Conservation (phyloP, 2,113 vertebrate genomes). For the Sarotherodon lohbergeri region DNA sequence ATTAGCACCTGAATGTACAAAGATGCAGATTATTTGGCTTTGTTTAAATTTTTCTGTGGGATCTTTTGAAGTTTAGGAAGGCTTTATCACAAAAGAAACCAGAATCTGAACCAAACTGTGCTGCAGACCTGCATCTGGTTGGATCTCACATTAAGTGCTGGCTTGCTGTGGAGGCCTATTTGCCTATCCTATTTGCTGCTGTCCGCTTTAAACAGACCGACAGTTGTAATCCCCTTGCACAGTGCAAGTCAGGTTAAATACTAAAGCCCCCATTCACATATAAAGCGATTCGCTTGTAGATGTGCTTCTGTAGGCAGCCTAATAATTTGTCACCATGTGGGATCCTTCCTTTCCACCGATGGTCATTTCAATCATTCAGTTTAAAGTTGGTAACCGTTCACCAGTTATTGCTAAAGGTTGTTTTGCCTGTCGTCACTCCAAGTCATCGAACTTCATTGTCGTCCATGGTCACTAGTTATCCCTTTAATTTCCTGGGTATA, state of each 20-base stretch:
- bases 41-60: neutral
- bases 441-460: neutral
- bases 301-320: neutral
- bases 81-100: neutral
- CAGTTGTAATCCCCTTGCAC: neutral
- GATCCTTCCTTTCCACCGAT: neutral
- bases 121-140: neutral
- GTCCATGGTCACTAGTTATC: neutral
- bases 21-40: neutral
- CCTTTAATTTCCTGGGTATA: neutral
- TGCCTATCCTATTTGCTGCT: conserved; percentile 4
- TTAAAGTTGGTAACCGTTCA: neutral
- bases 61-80: neutral
- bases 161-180: neutral
- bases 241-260: neutral
- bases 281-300: neutral
- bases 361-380: neutral
- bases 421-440: neutral
- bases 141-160: neutral
- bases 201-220: conserved; percentile 10
- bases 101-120: neutral
- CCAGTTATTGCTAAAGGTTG: neutral
- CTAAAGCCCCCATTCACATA: neutral
- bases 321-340: neutral
- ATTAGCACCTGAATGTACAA: neutral